A percentile compares a stretch with the other conserved stretches of the same genome.
Conservation (phyloP, 2,113 vertebrate species). For the Casuarius casuarius region DNA sequence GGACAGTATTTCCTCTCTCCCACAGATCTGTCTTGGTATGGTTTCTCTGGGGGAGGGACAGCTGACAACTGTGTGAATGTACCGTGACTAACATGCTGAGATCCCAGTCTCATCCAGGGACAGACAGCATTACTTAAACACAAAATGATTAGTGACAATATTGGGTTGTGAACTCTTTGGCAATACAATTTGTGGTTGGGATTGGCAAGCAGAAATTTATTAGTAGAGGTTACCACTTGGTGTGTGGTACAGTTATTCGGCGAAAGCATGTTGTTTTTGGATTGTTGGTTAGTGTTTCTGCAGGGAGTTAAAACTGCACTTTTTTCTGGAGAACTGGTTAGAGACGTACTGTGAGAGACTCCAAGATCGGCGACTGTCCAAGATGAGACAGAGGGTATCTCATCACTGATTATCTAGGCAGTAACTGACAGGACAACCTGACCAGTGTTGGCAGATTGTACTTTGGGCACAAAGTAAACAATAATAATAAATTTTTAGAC, state of each 20-base stretch:
- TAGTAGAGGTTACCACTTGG: background rate
- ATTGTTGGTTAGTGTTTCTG: background rate
- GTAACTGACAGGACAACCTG: background rate
- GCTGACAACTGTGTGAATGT: background rate
- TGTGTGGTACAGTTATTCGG: accelerated
- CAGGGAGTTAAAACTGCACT: background rate
- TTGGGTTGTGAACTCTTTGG: background rate
- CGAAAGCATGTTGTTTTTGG: background rate
- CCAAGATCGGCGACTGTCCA: background rate
- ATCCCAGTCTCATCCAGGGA: accelerated
- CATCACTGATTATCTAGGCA: background rate
- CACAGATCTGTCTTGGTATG: background rate
- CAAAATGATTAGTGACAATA: accelerated
- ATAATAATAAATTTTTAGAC: background rate
- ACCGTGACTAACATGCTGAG: background rate
- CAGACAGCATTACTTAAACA: background rate
- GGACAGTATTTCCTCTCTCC: background rate
- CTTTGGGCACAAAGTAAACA: background rate
- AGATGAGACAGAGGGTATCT: background rate
- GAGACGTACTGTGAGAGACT: background rate
- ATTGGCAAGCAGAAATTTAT: background rate
- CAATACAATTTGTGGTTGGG: background rate
- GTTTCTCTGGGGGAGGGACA: background rate
- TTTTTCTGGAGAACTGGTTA: background rate
- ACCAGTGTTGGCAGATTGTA: background rate